Conservation (phyloP, 2,797 vertebrate genomes). For the Anisognathus igniventris region DNA sequence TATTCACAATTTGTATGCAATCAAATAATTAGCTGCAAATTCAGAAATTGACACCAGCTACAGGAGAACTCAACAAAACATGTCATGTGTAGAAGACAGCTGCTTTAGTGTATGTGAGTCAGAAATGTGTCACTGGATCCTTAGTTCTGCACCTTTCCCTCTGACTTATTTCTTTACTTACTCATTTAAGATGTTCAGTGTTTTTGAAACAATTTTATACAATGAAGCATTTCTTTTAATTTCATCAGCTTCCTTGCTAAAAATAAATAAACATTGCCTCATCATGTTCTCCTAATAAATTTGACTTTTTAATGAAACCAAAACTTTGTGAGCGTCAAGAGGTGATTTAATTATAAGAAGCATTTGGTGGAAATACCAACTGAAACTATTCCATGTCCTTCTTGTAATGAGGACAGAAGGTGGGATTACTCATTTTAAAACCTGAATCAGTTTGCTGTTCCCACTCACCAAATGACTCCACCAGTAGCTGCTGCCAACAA, state of each 20-base stretch:
- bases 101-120: background rate
- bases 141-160: background rate
- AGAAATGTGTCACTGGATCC: background rate
- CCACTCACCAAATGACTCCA: background rate
- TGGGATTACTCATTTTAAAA: background rate
- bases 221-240: background rate
- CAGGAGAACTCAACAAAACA: background rate
- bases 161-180: background rate
- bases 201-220: background rate
- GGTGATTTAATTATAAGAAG: background rate
- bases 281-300: background rate
- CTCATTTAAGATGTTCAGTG: background rate
- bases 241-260: background rate
- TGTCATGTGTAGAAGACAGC: background rate
- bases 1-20: conserved; percentile 15
- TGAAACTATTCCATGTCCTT: background rate
- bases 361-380: background rate
- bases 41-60: conserved; percentile 18
- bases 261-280: background rate
- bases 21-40: conserved; percentile 40
- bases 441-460: background rate
- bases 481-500: background rate
- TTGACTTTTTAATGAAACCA: background rate
- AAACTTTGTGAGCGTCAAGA: accelerated
- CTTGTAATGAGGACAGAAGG: background rate